Conservation (phyloP, 2,113 vertebrate species). For the Limnothrissa miodon region DNA sequence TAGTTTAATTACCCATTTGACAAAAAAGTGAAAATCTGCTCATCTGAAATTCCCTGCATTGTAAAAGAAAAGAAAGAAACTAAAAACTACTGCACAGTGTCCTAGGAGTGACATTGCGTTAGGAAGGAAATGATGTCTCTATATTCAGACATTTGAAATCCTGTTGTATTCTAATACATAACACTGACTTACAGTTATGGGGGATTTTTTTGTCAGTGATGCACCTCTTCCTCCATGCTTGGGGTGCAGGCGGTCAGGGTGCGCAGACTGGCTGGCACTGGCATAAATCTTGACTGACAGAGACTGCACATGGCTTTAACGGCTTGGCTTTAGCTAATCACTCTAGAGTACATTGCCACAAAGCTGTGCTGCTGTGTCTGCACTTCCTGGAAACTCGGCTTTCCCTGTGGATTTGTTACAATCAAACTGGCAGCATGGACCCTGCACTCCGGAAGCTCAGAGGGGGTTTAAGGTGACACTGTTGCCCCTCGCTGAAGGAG, state of each 20-base stretch:
- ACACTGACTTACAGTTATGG: conserved; percentile 15
- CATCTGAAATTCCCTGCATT: background rate
- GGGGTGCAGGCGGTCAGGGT: background rate
- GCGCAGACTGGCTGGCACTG: background rate
- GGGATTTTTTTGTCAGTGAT: background rate
- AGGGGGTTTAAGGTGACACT: conserved; percentile 52
- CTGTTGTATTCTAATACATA: background rate
- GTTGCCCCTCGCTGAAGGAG: conserved; percentile 31
- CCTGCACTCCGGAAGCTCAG: conserved; percentile 37
- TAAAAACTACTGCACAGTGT: background rate
- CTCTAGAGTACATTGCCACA: conserved; percentile 50
- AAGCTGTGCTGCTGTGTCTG: conserved; percentile 55
- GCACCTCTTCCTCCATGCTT: conserved; percentile 14
- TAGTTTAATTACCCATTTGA: background rate
- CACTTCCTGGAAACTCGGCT: conserved; percentile 44
- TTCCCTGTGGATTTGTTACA: conserved; percentile 46
- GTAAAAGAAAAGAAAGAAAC: too few species aligned
- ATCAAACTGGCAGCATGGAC: conserved; percentile 46
- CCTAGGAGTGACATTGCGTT: background rate
- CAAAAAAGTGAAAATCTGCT: background rate
- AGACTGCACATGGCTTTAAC: conserved; percentile 22
- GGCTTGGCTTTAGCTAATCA: conserved; percentile 53
- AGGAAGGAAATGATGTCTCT: background rate
- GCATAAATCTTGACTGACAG: conserved; percentile 31
- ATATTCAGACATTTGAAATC: background rate